These are phyloP conservation scores for Percopsis transmontana DNA, from an alignment of 2,113 vertebrate genomes.

Conservation along the genomic window DNA sequence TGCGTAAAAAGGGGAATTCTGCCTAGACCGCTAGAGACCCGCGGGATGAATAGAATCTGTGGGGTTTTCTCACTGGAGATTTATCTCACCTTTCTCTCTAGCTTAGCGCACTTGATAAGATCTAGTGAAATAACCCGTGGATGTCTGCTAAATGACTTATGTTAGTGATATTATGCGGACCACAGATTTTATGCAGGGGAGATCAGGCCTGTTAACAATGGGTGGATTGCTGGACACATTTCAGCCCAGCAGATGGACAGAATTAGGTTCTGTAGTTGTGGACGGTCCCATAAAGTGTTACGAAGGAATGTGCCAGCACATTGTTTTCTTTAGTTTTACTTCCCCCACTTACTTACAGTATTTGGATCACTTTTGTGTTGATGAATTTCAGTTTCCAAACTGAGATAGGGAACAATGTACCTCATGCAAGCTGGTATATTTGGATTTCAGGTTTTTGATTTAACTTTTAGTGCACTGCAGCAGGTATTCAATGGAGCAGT, in stretches of 20 bases:
- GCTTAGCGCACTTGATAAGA: constrained; percentile 17
- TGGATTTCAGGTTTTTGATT: too few relatives aligned
- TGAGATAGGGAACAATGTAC: too few relatives aligned
- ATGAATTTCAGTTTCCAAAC: not conserved
- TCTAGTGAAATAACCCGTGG: constrained; percentile 19
- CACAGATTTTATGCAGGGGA: constrained; percentile 3
- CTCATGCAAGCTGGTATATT: too few relatives aligned
- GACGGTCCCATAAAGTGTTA: not conserved
- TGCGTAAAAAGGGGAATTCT: constrained; percentile 37
- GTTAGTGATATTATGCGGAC: not conserved
- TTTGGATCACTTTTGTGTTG: not conserved
- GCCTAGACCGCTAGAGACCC: constrained; percentile 8
- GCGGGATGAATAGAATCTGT: constrained; percentile 1
- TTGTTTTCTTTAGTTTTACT: not conserved
- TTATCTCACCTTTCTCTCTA: constrained; percentile 5
- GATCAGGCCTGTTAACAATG: constrained; percentile 7
- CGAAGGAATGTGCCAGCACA: not conserved
- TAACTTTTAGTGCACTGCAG: too few relatives aligned
- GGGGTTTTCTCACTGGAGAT: not conserved
- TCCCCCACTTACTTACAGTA: not conserved
- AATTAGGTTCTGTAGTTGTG: not conserved
- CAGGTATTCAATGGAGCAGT: too few relatives aligned
- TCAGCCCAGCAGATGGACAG: not conserved
- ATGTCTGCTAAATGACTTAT: constrained; percentile 24
- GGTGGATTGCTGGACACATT: constrained; percentile 3